These are phyloP conservation scores for Mellivora capensis DNA, from an alignment of 2,113 vertebrate genomes.

Conservation along the genomic window DNA sequence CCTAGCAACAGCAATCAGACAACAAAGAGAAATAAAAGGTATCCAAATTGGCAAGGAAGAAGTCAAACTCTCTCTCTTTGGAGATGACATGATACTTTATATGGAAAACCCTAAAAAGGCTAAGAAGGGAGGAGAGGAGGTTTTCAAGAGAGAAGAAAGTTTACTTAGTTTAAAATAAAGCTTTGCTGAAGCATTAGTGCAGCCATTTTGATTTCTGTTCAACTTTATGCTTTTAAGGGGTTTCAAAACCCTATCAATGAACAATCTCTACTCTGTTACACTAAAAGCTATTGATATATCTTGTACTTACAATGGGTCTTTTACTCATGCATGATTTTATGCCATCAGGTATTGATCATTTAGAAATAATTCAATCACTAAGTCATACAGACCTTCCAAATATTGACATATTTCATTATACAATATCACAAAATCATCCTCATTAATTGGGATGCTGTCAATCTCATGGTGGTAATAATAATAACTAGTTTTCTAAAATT, in stretches of 20 bases:
- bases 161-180: not conserved
- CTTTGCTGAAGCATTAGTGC: not conserved
- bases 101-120: not conserved
- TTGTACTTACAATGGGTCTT: no score
- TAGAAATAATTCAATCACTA: not conserved
- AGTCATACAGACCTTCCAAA: not conserved
- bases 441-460: not conserved
- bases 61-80: no score
- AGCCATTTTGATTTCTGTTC: no score
- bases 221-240: no score
- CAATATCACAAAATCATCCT: not conserved
- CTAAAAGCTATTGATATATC: no score
- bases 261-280: no score
- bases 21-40: no score
- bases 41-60: no score
- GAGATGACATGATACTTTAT: no score
- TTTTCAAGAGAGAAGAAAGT: not conserved
- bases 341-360: not conserved
- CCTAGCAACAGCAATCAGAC: no score
- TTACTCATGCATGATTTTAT: not conserved
- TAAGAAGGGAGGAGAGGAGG: not conserved
- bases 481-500: not conserved
- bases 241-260: no score
- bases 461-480: not conserved
- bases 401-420: not conserved